phyloP scores from a whole-genome alignment of 2,797 vertebrate species.

The Sebastes glaucus region DNA sequence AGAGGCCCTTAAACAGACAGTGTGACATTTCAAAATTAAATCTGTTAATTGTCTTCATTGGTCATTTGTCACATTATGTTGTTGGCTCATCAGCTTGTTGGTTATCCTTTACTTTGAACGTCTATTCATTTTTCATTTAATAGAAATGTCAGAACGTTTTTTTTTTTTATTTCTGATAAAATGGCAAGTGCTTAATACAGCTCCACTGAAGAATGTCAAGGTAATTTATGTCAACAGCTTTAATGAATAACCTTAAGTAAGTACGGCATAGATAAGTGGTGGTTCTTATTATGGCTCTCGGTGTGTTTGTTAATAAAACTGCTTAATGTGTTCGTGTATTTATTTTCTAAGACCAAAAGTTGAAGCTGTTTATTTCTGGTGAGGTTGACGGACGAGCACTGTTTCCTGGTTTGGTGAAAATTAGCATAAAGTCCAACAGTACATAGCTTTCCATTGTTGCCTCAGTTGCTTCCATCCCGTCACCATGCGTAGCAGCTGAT shows the following conservation, averaged over 20 bases:
- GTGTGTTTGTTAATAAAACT: neutral
- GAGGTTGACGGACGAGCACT: neutral
- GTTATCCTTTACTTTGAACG: neutral
- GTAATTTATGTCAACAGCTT: slow-evolving; percentile 7
- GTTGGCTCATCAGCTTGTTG: slow-evolving; percentile 2
- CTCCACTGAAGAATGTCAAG: slow-evolving; percentile 10
- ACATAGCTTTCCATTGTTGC: neutral
- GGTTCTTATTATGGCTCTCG: neutral
- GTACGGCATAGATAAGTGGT: neutral
- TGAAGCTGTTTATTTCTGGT: neutral
- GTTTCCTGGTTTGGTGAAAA: neutral
- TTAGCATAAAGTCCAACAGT: neutral
- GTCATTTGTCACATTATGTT: slow-evolving; percentile 28
- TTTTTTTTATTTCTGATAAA: neutral
- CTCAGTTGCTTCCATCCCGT: neutral
- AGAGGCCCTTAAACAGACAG: slow-evolving; percentile 22
- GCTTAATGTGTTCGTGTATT: neutral
- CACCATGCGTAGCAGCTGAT: neutral
- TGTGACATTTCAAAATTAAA: slow-evolving; percentile 42
- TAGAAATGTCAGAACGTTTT: slow-evolving; percentile 9
- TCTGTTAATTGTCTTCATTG: slow-evolving; percentile 37
- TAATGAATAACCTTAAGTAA: neutral
- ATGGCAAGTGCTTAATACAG: neutral
- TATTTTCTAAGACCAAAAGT: neutral
- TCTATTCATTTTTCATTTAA: slow-evolving; percentile 16